These are phyloP conservation scores for Triplophysa bombifrons DNA, from an alignment of 2,797 vertebrate genomes.

Conservation along the genomic window DNA sequence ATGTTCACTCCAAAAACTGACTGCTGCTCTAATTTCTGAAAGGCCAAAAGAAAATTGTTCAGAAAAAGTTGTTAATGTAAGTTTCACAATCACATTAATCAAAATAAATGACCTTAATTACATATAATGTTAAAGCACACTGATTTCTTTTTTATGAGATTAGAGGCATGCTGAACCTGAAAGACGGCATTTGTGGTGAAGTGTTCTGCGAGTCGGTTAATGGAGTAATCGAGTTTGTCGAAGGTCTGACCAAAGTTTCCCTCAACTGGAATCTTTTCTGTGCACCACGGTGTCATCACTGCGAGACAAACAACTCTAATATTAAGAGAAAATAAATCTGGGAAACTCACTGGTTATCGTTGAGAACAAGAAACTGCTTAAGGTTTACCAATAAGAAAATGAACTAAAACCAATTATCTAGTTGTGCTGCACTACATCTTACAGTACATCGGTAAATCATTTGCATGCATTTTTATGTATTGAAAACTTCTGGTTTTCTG, in stretches of 20 bases:
- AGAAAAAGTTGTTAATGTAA: background rate
- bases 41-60: background rate
- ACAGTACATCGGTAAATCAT: too few relatives aligned
- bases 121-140: background rate
- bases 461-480: too few relatives aligned
- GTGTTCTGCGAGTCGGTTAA: constrained; percentile 74
- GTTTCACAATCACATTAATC: background rate
- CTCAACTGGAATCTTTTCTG: constrained; percentile 74
- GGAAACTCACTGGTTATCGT: background rate
- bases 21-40: constrained; percentile 67
- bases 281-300: constrained; percentile 75
- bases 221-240: constrained; percentile 76
- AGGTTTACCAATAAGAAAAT: too few relatives aligned
- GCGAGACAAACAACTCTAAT: constrained; percentile 1
- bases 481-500: too few relatives aligned
- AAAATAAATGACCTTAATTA: too few relatives aligned
- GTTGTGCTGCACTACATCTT: background rate
- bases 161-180: constrained; percentile 64
- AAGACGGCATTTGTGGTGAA: constrained; percentile 73
- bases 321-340: background rate
- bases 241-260: constrained; percentile 81
- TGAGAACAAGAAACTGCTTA: too few relatives aligned
- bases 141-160: background rate
- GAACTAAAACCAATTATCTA: background rate
- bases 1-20: constrained; percentile 59